Evolutionary conservation across 2,113 vertebrate species (phyloP).

Genomic region (Holacanthus passer): DNA sequence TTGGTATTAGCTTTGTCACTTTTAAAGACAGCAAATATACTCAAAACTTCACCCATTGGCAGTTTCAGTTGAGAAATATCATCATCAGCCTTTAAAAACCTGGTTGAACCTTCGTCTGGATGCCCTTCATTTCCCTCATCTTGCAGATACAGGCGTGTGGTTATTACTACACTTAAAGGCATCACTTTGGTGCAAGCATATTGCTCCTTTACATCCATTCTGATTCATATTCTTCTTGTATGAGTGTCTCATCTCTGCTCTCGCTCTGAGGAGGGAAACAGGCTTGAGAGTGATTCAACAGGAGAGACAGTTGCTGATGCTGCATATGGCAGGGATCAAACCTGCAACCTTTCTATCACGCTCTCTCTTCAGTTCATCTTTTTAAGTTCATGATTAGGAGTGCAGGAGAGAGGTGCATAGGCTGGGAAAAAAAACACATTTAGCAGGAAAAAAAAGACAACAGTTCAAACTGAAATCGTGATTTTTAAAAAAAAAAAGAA

Average conservation of each 20-base stretch:
- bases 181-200: constrained; percentile 60
- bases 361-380: constrained; percentile 3
- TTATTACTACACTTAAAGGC: constrained; percentile 14
- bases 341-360: not conserved
- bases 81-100: constrained; percentile 1
- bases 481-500: not conserved
- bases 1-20: constrained; percentile 2
- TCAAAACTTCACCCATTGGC: not conserved
- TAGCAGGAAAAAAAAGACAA: constrained; percentile 10
- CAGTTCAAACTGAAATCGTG: constrained; percentile 24
- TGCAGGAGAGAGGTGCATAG: constrained; percentile 36
- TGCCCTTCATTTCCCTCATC: not conserved
- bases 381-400: constrained; percentile 48
- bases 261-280: not conserved
- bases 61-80: not conserved
- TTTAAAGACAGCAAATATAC: not conserved
- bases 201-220: constrained; percentile 42
- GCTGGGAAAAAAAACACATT: constrained; percentile 10
- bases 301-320: not conserved
- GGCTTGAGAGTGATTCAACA: not conserved
- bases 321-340: constrained; percentile 7
- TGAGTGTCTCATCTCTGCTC: not conserved
- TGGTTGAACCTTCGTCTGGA: not conserved
- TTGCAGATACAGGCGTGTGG: not conserved
- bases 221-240: not conserved